Base-by-base conservation (phyloP, 2,888 invertebrate genomes). In the Crematogaster levior region DNA sequence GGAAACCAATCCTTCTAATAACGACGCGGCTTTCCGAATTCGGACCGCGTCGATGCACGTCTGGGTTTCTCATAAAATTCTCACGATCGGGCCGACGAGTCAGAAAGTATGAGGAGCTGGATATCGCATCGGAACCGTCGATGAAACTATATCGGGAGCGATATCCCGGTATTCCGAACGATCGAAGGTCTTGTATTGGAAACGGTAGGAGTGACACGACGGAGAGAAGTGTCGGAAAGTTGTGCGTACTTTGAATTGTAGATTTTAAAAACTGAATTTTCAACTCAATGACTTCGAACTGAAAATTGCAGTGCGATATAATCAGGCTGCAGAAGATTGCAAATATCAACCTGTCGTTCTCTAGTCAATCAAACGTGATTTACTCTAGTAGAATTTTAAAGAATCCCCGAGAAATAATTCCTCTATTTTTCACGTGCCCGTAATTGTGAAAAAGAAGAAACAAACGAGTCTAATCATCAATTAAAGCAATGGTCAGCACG, bases 1-100 rank as follows among this genome's bases (percentile, higher is more conserved):
- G 81, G 34, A 56, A 81, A 48, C 63, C 56, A 56, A 81, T 65
- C 56, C 56, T 56, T 74, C 81, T 81, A 81, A 81, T 81, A 81
- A 81, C 65, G 56, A 51, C 53, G 65, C 27, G n/a, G n/a, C 51
- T 12, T 75, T 56, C 10, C 56, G 24, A 79, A 79, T 79, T 79
- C 77, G 56, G 34, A 3, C 43, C 68, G 68, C 68, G 24, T 68
- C 68, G 21, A n/a, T 43, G 66, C 51, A 27, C 40, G 53, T 24
- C 18, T 30, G 61, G 40, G 24, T 46, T 63, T 77, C 68, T 77
- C 34, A 77, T 81, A 81, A 81, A 81, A 81, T 63, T 43, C 56
- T 81, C 81, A 81, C 74, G 75, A 81, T 27, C 65, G 27, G 63
- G 73, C 51, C 72, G 63, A 63, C 74, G 34, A 18, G n/a, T 34